Base-by-base conservation (phyloP, 2,888 invertebrate species). In the Toxonevra muliebris region DNA sequence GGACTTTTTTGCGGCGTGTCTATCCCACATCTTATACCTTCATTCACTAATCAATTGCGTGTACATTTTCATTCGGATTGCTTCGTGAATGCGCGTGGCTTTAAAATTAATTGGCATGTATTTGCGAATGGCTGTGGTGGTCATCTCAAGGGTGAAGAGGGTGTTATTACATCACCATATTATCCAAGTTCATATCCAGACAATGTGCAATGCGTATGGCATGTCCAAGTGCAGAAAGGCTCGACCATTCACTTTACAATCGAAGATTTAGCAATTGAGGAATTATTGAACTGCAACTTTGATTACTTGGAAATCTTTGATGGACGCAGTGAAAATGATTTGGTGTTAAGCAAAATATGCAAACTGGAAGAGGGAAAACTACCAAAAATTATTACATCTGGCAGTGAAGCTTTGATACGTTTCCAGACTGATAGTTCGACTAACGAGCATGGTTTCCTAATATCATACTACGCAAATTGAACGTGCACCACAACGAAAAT, bases 101-200 rank as follows among this genome's bases (percentile, higher is more conserved):
- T 98, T 83, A 84, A 87, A 41, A 86, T 94, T 1, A 82, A 80
- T n/a, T 94, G 93, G 90, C 89, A 90, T 73, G 88, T 88, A 1
- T 88, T 89, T 1, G 78, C 88, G 13, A 87, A 87, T 65, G 92
- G 92, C 86, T 97, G 97, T 82, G 96, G 97, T 13, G 96, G 95
- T 1, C 88, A 86, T 17, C 77, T 97, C 53, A 89, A 87, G 0
- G 86, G 90, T 45, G 88, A 90, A 9, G 86, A 86, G 1, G 97
- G 96, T 0, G 88, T 90, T 1, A 90, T 97, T 74, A 88, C 90
- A 10, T 96, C 96, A 0, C 96, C 97, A 1, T 91, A 92, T 80
- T 97, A 96, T 86, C 97, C 97, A 0, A 87, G 89, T 73, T 84
- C 88, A 0, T 96, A 95, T 81, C 85, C 87, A 48, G 88, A 89